Conservation (phyloP, 2,797 vertebrate species). For the Loris lydekkerianus region DNA sequence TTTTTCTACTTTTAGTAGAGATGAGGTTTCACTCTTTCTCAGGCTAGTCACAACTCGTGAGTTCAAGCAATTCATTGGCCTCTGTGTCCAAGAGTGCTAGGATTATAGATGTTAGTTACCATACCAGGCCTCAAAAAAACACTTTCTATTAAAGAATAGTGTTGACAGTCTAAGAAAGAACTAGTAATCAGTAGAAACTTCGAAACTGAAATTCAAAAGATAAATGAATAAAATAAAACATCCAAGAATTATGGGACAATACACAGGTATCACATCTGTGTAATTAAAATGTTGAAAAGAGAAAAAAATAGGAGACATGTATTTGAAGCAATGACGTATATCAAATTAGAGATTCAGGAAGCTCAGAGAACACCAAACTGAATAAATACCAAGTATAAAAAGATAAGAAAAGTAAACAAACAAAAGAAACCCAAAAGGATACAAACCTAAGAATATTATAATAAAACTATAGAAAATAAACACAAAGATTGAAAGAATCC, state of each 20-base stretch:
- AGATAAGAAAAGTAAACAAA: neutral
- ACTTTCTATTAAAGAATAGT: neutral
- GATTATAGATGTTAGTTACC: too few relatives aligned
- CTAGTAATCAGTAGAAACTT: neutral
- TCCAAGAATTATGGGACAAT: neutral
- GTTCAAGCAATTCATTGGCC: too few relatives aligned
- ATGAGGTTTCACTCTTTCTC: too few relatives aligned
- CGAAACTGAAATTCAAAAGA: neutral
- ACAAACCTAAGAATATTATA: neutral
- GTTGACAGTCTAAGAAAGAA: neutral
- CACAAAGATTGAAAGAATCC: neutral
- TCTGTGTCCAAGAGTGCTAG: too few relatives aligned
- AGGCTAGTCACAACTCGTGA: too few relatives aligned
- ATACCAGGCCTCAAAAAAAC: neutral
- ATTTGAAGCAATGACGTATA: neutral
- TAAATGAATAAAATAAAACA: neutral
- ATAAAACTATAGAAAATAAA: neutral
- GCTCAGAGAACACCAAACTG: neutral
- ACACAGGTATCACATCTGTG: neutral
- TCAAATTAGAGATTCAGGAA: neutral
- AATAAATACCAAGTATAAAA: neutral
- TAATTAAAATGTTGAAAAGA: neutral
- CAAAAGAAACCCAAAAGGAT: neutral
- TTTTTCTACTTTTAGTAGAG: too few relatives aligned
- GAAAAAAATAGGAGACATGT: neutral